phyloP scores from a whole-genome alignment of 2,888 invertebrate species.

The Malachius bipustulatus region DNA sequence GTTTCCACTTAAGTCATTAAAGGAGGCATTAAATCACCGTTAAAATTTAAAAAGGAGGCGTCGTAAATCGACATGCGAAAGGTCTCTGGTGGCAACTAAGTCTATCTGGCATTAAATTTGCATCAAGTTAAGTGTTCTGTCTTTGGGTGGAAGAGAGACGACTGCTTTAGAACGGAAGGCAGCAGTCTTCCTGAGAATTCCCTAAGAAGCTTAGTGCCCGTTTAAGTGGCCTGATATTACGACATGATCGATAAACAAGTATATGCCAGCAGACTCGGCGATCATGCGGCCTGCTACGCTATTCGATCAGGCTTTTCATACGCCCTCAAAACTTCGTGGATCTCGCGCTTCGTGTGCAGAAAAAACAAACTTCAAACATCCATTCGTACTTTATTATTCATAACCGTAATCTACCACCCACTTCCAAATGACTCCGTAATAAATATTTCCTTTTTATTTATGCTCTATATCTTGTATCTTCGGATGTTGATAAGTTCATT shows the following conservation, averaged over 20 bases:
- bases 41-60: constrained; percentile 20
- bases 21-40: constrained; percentile 15
- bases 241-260: constrained; percentile 36
- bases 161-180: constrained; percentile 30
- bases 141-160: constrained; percentile 24
- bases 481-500: too few relatives aligned
- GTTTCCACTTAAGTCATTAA: constrained; percentile 3
- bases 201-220: constrained; percentile 37
- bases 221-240: constrained; percentile 37
- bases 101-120: constrained; percentile 39
- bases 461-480: too few relatives aligned
- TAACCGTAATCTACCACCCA: too few relatives aligned
- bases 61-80: constrained; percentile 18
- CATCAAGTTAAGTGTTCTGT: constrained; percentile 39
- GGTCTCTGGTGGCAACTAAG: constrained; percentile 26
- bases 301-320: too few relatives aligned
- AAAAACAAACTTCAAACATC: too few relatives aligned
- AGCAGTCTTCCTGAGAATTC: constrained; percentile 32
- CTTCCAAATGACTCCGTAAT: too few relatives aligned
- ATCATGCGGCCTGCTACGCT: too few relatives aligned
- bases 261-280: constrained; percentile 10
- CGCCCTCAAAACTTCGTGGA: too few relatives aligned
- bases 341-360: too few relatives aligned
- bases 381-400: too few relatives aligned
- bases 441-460: too few relatives aligned